phyloP scores from a whole-genome alignment of 1,140 invertebrate species.

The Drosophila athabasca region DNA sequence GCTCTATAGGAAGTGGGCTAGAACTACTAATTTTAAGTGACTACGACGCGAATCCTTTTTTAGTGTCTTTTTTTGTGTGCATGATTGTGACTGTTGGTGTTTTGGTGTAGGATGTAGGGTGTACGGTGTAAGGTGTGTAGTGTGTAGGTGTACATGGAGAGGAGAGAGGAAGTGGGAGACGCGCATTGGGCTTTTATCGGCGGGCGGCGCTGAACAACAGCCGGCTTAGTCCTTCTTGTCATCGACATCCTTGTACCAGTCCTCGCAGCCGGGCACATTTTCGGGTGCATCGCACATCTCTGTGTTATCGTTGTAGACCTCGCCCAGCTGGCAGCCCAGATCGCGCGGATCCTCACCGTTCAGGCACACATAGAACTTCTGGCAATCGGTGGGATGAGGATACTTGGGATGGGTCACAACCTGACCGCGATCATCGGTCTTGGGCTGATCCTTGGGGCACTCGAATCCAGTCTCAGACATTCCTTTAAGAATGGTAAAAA shows the following conservation, averaged over 20 bases:
- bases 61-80: constrained; percentile 24
- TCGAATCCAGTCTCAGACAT: constrained; percentile 92
- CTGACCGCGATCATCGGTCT: constrained; percentile 88
- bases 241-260: constrained; percentile 92
- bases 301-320: constrained; percentile 93
- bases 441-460: constrained; percentile 89
- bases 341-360: constrained; percentile 93
- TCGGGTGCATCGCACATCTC: constrained; percentile 93
- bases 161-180: constrained; percentile 29
- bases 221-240: constrained; percentile 80
- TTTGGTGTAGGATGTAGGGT: constrained; percentile 5
- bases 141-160: constrained; percentile 4
- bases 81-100: constrained; percentile 20
- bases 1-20: constrained; percentile 73
- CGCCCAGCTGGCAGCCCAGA: constrained; percentile 92
- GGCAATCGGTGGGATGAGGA: constrained; percentile 93
- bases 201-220: constrained; percentile 28
- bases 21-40: constrained; percentile 76
- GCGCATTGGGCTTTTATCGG: constrained; percentile 29
- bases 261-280: constrained; percentile 94
- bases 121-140: constrained; percentile 12
- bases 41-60: constrained; percentile 67
- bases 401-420: constrained; percentile 93
- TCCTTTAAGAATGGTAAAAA: constrained; percentile 79
- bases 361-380: constrained; percentile 93